Conservation (phyloP, 1,140 invertebrate genomes). For the Diploscapter pachys region DNA sequence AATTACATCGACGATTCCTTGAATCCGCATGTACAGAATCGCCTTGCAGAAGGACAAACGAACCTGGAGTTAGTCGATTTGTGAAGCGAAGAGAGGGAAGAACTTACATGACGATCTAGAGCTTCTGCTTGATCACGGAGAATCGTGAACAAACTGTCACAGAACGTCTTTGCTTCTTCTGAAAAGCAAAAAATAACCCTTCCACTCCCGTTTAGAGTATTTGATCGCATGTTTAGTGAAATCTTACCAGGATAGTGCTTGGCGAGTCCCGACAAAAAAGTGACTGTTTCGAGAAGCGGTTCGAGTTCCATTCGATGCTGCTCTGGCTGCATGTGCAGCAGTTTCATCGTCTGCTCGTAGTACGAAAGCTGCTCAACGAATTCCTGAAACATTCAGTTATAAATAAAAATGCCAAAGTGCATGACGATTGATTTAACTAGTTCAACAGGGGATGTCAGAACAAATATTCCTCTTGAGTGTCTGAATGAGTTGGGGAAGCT, state of each 20-base stretch:
- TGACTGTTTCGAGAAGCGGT: constrained; percentile 26
- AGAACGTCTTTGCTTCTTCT: constrained; percentile 8
- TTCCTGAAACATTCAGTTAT: constrained; percentile 31
- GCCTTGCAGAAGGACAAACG: constrained; percentile 51
- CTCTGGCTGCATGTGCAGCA: constrained; percentile 52
- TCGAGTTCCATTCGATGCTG: constrained; percentile 46
- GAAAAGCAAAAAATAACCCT: background rate
- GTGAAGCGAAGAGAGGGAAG: background rate
- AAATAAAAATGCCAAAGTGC: background rate
- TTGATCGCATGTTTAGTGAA: background rate
- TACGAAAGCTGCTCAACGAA: constrained; percentile 55
- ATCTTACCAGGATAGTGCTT: constrained; percentile 25
- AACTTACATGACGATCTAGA: constrained; percentile 9
- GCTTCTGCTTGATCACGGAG: background rate
- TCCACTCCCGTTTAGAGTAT: constrained; percentile 8
- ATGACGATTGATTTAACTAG: background rate
- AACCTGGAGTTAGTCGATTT: constrained; percentile 19
- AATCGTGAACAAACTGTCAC: constrained; percentile 11
- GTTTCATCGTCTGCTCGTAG: constrained; percentile 48
- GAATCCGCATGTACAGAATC: constrained; percentile 45
- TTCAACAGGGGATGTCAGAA: no score
- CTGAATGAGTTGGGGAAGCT: no score
- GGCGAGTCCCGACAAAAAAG: constrained; percentile 27
- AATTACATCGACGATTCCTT: constrained; percentile 39
- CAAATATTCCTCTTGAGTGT: no score